A percentile compares a stretch with the other conserved stretches of the same genome.
These are phyloP conservation scores for Micrastur ruficollis DNA, from an alignment of 2,797 vertebrate genomes.

Conservation along the genomic window DNA sequence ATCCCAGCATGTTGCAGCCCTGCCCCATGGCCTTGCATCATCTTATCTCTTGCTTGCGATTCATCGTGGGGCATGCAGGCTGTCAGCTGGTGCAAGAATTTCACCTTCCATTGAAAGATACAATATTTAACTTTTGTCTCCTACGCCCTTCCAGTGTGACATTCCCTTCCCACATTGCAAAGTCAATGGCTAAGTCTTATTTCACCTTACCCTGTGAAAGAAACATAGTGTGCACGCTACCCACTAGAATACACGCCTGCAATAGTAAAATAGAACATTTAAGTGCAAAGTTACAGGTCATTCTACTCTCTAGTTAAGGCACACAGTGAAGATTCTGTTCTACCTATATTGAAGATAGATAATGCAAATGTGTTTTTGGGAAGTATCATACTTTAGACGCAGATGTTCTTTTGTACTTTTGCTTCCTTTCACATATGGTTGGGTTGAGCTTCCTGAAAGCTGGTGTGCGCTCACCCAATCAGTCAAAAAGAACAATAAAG, in stretches of 20 bases:
- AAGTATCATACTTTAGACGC: background rate
- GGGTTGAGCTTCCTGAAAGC: background rate
- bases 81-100: background rate
- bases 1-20: background rate
- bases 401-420: background rate
- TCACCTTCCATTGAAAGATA: background rate
- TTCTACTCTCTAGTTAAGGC: background rate
- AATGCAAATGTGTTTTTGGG: background rate
- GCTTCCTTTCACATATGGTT: background rate
- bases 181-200: background rate
- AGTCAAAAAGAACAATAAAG: background rate
- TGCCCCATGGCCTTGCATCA: background rate
- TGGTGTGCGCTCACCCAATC: background rate
- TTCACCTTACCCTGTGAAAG: background rate
- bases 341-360: background rate
- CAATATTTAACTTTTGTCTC: background rate
- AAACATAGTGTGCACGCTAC: fast-evolving
- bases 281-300: fast-evolving
- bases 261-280: background rate
- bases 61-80: background rate
- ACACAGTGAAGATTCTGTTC: background rate
- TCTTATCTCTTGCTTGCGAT: background rate
- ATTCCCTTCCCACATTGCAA: background rate
- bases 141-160: background rate
- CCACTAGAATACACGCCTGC: background rate